phyloP scores from a whole-genome alignment of 2,113 vertebrate genomes.

The Myodes glareolus region DNA sequence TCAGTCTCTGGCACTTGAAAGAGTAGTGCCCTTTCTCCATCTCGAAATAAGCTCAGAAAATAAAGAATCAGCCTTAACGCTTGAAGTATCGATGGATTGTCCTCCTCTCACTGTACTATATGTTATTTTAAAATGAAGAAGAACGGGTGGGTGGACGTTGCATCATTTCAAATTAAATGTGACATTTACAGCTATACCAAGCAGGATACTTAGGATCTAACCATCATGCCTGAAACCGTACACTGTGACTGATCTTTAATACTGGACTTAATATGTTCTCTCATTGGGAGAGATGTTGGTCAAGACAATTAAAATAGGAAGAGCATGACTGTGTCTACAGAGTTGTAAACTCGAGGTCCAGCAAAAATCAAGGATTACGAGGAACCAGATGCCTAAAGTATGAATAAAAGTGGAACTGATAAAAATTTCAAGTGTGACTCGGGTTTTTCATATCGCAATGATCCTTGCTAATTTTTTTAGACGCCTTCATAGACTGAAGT shows the following conservation, averaged over 20 bases:
- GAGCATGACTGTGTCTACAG: background rate
- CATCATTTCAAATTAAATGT: conserved; percentile 28
- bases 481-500: background rate
- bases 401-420: background rate
- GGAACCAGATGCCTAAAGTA: background rate
- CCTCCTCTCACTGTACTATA: background rate
- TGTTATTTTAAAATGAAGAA: conserved; percentile 27
- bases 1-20: conserved; percentile 40
- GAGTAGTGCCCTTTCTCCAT: conserved; percentile 27
- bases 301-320: conserved; percentile 29
- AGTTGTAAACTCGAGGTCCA: background rate
- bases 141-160: background rate
- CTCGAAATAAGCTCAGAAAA: background rate
- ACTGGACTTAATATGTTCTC: background rate
- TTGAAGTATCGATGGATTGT: background rate
- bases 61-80: background rate
- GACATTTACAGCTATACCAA: conserved; percentile 9
- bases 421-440: conserved; percentile 3
- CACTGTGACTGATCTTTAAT: conserved; percentile 6
- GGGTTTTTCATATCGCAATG: conserved; percentile 23
- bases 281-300: conserved; percentile 1
- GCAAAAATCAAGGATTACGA: background rate
- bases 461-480: background rate
- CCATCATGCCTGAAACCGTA: background rate
- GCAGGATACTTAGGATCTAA: background rate